These are phyloP conservation scores for Drosophila kuntzei DNA, from an alignment of 2,888 invertebrate species.

Conservation along the genomic window DNA sequence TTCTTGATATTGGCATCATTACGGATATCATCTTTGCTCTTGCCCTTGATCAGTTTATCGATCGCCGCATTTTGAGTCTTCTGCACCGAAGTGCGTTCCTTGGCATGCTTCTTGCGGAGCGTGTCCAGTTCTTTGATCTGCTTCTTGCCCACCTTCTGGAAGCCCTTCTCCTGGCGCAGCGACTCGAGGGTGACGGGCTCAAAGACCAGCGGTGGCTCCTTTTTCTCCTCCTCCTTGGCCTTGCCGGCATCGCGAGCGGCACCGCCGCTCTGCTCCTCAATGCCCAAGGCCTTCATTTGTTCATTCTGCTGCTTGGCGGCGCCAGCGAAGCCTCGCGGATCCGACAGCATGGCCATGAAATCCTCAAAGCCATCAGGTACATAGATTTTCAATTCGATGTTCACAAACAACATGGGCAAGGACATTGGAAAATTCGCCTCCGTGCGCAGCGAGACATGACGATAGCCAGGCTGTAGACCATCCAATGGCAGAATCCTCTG, in stretches of 20 bases:
- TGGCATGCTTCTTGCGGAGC: conserved; percentile 95
- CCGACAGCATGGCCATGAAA: conserved; percentile 98
- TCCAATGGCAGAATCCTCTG: conserved; percentile 99
- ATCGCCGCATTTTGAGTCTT: conserved; percentile 96
- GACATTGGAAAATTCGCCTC: conserved; percentile 99
- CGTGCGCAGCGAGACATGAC: conserved; percentile 98
- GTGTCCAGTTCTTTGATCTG: conserved; percentile 98
- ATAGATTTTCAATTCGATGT: conserved; percentile 99
- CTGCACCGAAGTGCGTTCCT: conserved; percentile 95
- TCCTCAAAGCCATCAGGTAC: conserved; percentile 99
- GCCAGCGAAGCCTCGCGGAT: conserved; percentile 96
- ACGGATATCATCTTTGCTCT: conserved; percentile 93
- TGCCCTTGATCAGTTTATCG: conserved; percentile 97
- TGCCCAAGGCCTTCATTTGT: conserved; percentile 98
- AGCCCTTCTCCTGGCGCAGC: conserved; percentile 95
- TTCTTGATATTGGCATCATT: conserved; percentile 92
- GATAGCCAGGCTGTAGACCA: conserved; percentile 98
- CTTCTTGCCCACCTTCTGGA: conserved; percentile 96
- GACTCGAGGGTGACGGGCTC: conserved; percentile 96
- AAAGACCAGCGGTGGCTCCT: conserved; percentile 91
- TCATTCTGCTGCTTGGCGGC: conserved; percentile 94
- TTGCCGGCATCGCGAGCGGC: conserved; percentile 88
- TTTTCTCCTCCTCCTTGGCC: conserved; percentile 92
- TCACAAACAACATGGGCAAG: conserved; percentile 99
- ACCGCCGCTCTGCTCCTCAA: conserved; percentile 91